phyloP scores from a whole-genome alignment of 2,113 vertebrate genomes.

The Chaetodon auriga region DNA sequence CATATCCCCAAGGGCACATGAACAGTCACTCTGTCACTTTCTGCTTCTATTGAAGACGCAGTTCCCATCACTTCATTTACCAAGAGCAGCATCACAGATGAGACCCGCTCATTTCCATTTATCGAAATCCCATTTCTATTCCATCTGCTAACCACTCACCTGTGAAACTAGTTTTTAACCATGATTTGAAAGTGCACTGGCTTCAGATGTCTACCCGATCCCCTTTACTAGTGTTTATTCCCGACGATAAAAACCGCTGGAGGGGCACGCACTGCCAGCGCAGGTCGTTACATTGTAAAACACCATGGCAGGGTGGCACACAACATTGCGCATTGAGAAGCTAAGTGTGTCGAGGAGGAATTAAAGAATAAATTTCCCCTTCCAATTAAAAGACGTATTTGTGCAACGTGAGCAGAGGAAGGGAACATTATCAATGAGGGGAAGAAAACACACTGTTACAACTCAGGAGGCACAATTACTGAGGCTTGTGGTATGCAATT shows the following conservation, averaged over 20 bases:
- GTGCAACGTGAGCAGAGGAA: constrained; percentile 65
- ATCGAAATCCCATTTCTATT: constrained; percentile 83
- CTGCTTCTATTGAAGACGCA: constrained; percentile 53
- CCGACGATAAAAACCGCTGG: constrained; percentile 74
- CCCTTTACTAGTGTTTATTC: constrained; percentile 80
- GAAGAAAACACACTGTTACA: constrained; percentile 75
- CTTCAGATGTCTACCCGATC: constrained; percentile 60
- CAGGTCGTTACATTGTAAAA: constrained; percentile 81
- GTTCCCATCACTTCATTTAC: constrained; percentile 76
- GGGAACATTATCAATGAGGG: constrained; percentile 72
- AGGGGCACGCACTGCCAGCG: constrained; percentile 61
- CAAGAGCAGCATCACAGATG: constrained; percentile 52
- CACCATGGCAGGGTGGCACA: constrained; percentile 72
- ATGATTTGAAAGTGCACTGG: constrained; percentile 63
- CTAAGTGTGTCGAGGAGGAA: constrained; percentile 69
- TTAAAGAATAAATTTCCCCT: constrained; percentile 76
- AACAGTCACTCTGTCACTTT: constrained; percentile 21
- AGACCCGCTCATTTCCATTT: constrained; percentile 78
- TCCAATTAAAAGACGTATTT: constrained; percentile 78
- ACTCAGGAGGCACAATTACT: constrained; percentile 80
- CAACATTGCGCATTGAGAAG: constrained; percentile 54
- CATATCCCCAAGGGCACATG: not conserved
- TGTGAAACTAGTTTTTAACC: constrained; percentile 86
- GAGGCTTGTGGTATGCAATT: constrained; percentile 70
- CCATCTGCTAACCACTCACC: constrained; percentile 83